Conservation (phyloP, 2,888 invertebrate species). For the Lithophane socia region DNA sequence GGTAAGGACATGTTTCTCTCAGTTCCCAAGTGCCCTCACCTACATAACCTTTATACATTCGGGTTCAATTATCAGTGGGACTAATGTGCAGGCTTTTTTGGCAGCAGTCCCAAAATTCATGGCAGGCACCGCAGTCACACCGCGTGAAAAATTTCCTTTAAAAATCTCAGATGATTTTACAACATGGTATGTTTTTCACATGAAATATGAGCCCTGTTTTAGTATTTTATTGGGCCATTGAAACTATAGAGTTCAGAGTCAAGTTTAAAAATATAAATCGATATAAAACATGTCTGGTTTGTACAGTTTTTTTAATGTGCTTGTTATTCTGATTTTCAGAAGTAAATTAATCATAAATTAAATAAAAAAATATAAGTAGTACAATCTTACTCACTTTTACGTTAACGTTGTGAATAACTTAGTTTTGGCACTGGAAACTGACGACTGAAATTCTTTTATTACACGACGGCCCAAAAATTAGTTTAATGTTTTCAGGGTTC, state of each 20-base stretch:
- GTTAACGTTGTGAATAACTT: background rate
- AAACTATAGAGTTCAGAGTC: background rate
- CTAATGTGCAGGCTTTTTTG: constrained; percentile 56
- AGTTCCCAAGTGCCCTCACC: background rate
- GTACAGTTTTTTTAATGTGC: background rate
- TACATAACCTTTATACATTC: constrained; percentile 9
- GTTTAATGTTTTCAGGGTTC: no score
- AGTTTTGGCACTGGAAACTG: background rate
- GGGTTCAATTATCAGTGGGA: constrained; percentile 53
- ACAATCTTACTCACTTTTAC: background rate
- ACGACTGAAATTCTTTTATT: background rate
- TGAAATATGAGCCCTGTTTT: constrained; percentile 39
- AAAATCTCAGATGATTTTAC: constrained; percentile 55
- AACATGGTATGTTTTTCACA: constrained; percentile 34
- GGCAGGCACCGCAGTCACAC: constrained; percentile 44
- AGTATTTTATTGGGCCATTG: constrained; percentile 15
- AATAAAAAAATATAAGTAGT: no score
- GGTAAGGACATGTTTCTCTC: constrained; percentile 1
- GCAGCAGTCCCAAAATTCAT: constrained; percentile 55
- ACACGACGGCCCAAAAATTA: no score
- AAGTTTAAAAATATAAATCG: background rate
- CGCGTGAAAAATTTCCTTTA: constrained; percentile 45
- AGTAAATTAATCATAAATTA: background rate
- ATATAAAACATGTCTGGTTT: background rate
- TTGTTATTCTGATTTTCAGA: background rate